These are phyloP conservation scores for Esox niger DNA, from an alignment of 2,113 vertebrate genomes.

Conservation along the genomic window DNA sequence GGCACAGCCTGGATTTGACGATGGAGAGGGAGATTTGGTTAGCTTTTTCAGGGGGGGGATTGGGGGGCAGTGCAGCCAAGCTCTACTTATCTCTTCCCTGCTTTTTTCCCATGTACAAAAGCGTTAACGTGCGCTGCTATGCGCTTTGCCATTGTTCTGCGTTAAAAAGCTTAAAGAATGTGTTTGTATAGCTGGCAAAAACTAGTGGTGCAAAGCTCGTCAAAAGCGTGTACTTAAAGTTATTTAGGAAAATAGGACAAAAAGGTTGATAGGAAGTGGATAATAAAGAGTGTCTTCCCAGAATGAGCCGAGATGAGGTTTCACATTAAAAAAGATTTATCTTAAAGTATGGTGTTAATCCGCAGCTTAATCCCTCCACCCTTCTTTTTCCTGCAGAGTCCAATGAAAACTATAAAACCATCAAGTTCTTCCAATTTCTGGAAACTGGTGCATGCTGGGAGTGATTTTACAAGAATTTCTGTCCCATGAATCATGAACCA, in stretches of 20 bases:
- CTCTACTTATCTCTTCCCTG: constrained; percentile 74
- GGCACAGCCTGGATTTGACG: constrained; percentile 69
- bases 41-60: constrained; percentile 25
- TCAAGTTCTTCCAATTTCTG: constrained; percentile 74
- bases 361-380: constrained; percentile 66
- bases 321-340: constrained; percentile 78
- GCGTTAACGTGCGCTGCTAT: constrained; percentile 71
- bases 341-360: constrained; percentile 76
- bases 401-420: constrained; percentile 70
- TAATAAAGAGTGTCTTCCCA: constrained; percentile 65
- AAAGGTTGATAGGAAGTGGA: constrained; percentile 60
- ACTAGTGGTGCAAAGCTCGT: constrained; percentile 47
- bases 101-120: constrained; percentile 59
- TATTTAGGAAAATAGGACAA: constrained; percentile 49
- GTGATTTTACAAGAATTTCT: constrained; percentile 75
- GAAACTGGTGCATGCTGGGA: constrained; percentile 63
- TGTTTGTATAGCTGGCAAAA: constrained; percentile 67
- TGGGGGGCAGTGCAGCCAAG: constrained; percentile 58
- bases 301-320: constrained; percentile 74
- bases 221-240: constrained; percentile 62
- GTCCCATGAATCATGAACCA: constrained; percentile 66
- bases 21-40: constrained; percentile 61
- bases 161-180: constrained; percentile 74
- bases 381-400: constrained; percentile 57
- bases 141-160: constrained; percentile 72